Evolutionary conservation across 2,888 invertebrate species (phyloP).

Genomic region (Halictus quadricinctus): DNA sequence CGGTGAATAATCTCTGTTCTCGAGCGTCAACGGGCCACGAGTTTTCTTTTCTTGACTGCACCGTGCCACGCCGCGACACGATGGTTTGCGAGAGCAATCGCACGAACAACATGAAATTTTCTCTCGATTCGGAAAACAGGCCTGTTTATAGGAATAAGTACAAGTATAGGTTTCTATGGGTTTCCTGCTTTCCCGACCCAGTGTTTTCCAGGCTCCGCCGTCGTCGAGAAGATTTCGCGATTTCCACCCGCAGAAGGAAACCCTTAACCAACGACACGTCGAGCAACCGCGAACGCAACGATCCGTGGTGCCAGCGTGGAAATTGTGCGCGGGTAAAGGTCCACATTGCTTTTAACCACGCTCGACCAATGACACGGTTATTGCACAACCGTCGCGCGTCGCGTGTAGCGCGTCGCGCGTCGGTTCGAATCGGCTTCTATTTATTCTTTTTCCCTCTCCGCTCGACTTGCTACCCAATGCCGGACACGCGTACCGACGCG

Average conservation of each 20-base stretch:
- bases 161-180: no score
- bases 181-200: no score
- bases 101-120: no score
- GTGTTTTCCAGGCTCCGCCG: no score
- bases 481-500: neutral
- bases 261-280: slow-evolving; percentile 6
- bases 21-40: neutral
- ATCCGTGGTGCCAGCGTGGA: neutral
- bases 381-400: slow-evolving; percentile 43
- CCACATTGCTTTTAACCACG: neutral
- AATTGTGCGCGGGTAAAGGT: slow-evolving; percentile 25
- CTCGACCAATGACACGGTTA: slow-evolving; percentile 33
- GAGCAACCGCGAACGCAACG: slow-evolving; percentile 27
- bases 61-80: neutral
- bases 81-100: neutral
- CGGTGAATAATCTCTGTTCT: slow-evolving; percentile 10
- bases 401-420: no score
- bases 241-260: slow-evolving; percentile 15
- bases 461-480: neutral
- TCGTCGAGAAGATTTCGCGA: neutral
- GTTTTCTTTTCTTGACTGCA: neutral
- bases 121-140: no score
- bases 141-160: no score
- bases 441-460: slow-evolving; percentile 28
- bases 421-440: slow-evolving; percentile 38